Conservation (phyloP, 2,888 invertebrate species). For the Tupiocoris notatus region DNA sequence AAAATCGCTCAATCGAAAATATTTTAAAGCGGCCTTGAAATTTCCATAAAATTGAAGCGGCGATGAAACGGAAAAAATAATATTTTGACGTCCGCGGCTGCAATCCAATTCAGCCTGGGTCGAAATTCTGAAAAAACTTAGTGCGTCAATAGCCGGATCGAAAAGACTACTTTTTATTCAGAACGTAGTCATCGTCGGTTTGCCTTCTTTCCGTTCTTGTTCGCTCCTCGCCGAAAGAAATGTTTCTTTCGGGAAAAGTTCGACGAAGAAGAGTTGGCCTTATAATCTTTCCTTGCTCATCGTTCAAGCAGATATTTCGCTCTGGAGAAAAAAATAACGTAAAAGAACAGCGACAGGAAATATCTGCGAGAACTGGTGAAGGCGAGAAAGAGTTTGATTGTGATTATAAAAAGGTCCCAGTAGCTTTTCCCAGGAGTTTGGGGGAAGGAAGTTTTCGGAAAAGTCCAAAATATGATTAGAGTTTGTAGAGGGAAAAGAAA, state of each 20-base stretch:
- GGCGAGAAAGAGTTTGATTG: conserved; percentile 33
- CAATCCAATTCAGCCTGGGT: no score
- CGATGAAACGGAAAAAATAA: no score
- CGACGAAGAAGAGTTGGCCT: not conserved
- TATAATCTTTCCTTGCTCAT: not conserved
- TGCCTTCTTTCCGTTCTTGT: not conserved
- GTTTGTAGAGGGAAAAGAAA: conserved; percentile 19
- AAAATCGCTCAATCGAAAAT: not conserved
- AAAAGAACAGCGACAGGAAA: not conserved
- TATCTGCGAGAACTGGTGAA: not conserved
- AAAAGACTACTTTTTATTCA: not conserved
- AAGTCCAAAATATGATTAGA: conserved; percentile 40
- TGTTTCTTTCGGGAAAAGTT: not conserved
- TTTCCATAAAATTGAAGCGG: not conserved
- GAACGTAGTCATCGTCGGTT: not conserved
- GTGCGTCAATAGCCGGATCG: not conserved
- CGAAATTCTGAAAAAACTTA: not conserved
- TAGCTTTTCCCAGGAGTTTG: not conserved
- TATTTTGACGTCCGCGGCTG: no score
- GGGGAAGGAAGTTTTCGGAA: conserved; percentile 29
- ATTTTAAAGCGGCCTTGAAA: not conserved
- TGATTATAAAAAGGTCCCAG: conserved; percentile 32
- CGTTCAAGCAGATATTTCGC: not conserved
- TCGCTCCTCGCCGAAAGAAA: not conserved
- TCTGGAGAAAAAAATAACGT: not conserved